phyloP scores from a whole-genome alignment of 2,113 vertebrate species.

The Petaurus breviceps region DNA sequence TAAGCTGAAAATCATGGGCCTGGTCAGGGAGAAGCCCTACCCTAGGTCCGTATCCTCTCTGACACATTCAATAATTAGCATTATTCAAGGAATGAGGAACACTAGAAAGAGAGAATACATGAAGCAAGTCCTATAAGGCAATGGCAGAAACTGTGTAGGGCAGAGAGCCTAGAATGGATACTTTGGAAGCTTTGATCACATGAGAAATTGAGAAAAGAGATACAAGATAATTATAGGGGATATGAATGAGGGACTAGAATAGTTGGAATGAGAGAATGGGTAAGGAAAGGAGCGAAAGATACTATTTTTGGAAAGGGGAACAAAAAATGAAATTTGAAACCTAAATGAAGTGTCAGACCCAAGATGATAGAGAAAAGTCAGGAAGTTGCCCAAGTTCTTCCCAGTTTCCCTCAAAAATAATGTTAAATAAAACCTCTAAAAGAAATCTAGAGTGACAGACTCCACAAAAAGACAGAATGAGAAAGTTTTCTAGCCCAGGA shows the following conservation, averaged over 20 bases:
- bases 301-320: not conserved
- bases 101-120: not conserved
- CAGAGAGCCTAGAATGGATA: too few relatives aligned
- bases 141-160: not conserved
- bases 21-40: not conserved
- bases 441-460: too few relatives aligned
- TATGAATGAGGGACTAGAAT: not conserved
- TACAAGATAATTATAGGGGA: not conserved
- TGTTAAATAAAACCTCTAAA: too few relatives aligned
- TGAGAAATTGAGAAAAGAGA: not conserved
- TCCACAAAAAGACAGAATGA: too few relatives aligned
- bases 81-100: not conserved
- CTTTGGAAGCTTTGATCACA: not conserved
- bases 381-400: too few relatives aligned
- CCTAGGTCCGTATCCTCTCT: not conserved
- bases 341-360: not conserved
- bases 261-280: not conserved
- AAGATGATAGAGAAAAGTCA: too few relatives aligned
- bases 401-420: too few relatives aligned
- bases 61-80: too few relatives aligned
- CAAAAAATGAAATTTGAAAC: not conserved
- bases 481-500: too few relatives aligned
- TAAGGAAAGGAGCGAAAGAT: not conserved
- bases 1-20: not conserved
- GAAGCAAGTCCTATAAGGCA: not conserved